phyloP scores from a whole-genome alignment of 2,113 vertebrate species.

The Nymphicus hollandicus region DNA sequence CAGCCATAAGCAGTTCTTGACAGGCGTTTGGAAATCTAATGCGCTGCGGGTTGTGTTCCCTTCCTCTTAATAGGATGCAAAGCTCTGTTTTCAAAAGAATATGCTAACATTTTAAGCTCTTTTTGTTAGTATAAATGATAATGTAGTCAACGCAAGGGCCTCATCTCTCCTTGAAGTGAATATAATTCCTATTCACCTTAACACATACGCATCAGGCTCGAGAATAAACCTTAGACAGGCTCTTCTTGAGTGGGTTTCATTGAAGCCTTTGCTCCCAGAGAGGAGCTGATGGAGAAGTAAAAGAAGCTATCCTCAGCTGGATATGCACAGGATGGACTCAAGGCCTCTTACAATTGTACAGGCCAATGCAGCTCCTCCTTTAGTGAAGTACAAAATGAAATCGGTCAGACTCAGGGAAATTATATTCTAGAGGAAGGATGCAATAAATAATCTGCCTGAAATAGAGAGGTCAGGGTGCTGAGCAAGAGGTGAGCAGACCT shows the following conservation, averaged over 20 bases:
- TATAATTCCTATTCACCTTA: constrained; percentile 52
- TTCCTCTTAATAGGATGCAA: constrained; percentile 66
- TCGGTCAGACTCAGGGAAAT: not conserved
- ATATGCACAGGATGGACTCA: not conserved
- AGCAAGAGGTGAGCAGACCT: not conserved
- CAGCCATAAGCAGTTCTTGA: constrained; percentile 46
- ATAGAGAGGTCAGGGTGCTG: not conserved
- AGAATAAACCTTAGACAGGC: not conserved
- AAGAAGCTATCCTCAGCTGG: not conserved
- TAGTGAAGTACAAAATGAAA: not conserved
- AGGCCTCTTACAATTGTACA: not conserved
- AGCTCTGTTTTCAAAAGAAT: constrained; percentile 71
- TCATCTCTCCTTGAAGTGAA: constrained; percentile 58
- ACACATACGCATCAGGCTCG: not conserved
- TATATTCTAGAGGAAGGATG: not conserved
- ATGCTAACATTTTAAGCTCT: constrained; percentile 71
- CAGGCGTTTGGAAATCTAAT: constrained; percentile 51
- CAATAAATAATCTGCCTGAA: not conserved
- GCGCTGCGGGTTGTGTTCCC: constrained; percentile 39
- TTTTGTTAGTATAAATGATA: constrained; percentile 73
- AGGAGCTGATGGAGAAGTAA: not conserved
- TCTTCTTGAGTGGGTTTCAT: not conserved
- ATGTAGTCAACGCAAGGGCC: constrained; percentile 68
- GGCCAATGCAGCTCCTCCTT: not conserved
- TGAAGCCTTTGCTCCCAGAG: not conserved